Evolutionary conservation across 2,113 vertebrate genomes (phyloP).

Genomic region (Electrona antarctica): DNA sequence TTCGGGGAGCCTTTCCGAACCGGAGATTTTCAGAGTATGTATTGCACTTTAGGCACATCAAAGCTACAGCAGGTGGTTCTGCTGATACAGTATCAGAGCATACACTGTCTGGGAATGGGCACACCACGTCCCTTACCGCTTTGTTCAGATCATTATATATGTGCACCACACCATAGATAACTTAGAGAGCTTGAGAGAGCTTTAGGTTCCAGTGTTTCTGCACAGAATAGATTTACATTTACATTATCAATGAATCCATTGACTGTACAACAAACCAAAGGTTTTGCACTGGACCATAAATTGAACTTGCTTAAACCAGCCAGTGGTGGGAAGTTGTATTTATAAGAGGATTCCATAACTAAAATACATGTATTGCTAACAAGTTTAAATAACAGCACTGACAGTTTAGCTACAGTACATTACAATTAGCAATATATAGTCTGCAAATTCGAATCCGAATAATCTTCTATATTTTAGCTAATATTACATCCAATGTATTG

Average conservation of each 20-base stretch:
- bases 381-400: too few relatives aligned
- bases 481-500: too few relatives aligned
- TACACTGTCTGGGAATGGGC: conserved; percentile 15
- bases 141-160: conserved; percentile 60
- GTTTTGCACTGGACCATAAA: too few relatives aligned
- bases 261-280: neutral
- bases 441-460: too few relatives aligned
- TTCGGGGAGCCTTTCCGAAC: too few relatives aligned
- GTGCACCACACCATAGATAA: conserved; percentile 62
- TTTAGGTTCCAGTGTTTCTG: conserved; percentile 40
- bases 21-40: neutral
- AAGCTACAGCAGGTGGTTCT: neutral
- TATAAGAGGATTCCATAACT: too few relatives aligned
- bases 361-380: too few relatives aligned
- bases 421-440: too few relatives aligned
- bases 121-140: neutral
- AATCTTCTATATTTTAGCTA: too few relatives aligned
- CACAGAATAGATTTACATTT: conserved; percentile 36
- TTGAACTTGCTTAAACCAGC: too few relatives aligned
- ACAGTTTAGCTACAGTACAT: too few relatives aligned
- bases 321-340: too few relatives aligned
- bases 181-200: conserved; percentile 35
- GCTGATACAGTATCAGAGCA: neutral
- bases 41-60: neutral
- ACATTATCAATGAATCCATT: conserved; percentile 32